Conservation (phyloP, 2,113 vertebrate species). For the Azemiops feae region DNA sequence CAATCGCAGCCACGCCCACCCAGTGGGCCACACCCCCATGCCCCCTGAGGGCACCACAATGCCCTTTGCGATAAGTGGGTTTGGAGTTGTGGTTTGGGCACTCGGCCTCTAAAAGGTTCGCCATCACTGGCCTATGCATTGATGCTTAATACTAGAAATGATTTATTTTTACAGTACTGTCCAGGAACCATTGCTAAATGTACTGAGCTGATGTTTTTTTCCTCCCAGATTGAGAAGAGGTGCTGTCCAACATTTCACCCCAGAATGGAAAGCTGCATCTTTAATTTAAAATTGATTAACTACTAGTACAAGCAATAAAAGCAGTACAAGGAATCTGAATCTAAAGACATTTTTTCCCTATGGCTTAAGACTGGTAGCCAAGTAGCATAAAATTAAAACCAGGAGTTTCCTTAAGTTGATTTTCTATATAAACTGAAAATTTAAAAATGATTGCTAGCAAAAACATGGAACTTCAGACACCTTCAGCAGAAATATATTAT, state of each 20-base stretch:
- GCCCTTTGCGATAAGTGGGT: too few species aligned
- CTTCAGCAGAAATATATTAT: background rate
- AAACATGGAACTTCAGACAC: background rate
- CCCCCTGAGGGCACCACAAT: too few species aligned
- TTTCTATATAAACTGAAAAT: background rate
- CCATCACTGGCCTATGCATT: too few species aligned
- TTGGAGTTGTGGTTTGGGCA: too few species aligned
- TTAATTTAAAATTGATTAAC: constrained; percentile 27
- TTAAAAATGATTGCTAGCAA: background rate
- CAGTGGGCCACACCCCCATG: too few species aligned
- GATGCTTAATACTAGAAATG: background rate
- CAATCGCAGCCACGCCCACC: too few species aligned
- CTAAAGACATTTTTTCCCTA: background rate
- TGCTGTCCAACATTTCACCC: background rate
- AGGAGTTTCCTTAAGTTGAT: background rate
- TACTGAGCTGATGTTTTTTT: constrained; percentile 2
- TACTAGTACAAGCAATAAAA: background rate
- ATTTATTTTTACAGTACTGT: background rate
- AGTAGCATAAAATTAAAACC: background rate
- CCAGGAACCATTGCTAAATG: background rate
- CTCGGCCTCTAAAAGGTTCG: too few species aligned
- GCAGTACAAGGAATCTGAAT: background rate
- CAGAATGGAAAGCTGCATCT: constrained; percentile 3
- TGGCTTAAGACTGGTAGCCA: background rate
- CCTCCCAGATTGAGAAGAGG: constrained; percentile 21